Evolutionary conservation across 1,140 invertebrate genomes (phyloP).

Genomic region (Cepaea nemoralis): DNA sequence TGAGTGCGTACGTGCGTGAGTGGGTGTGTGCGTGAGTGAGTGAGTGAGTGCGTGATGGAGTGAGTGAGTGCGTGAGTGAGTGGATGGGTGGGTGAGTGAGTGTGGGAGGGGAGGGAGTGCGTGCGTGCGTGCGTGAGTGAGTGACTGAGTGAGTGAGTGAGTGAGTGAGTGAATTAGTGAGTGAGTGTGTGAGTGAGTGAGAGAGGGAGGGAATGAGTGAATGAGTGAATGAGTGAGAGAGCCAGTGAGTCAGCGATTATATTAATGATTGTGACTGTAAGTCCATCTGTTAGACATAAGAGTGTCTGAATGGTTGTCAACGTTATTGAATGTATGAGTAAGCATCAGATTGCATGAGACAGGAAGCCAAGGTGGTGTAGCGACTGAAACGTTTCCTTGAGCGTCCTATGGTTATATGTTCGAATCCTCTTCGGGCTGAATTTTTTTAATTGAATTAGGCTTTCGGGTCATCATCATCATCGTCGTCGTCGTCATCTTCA

Average conservation of each 20-base stretch:
- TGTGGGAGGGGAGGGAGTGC: neutral
- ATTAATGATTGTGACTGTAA: constrained; percentile 2
- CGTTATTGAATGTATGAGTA: neutral
- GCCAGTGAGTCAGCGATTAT: constrained; percentile 30
- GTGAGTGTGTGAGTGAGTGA: neutral
- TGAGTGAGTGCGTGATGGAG: too few relatives aligned
- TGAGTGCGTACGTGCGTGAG: too few relatives aligned
- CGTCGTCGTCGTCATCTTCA: too few relatives aligned
- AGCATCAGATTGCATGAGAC: too few relatives aligned
- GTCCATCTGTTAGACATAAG: neutral
- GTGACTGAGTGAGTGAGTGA: constrained; percentile 31
- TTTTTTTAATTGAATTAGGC: neutral
- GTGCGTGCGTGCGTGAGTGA: neutral
- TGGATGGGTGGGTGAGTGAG: neutral
- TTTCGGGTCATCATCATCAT: neutral
- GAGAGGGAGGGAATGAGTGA: neutral
- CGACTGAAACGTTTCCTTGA: too few relatives aligned
- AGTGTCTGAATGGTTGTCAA: constrained; percentile 27
- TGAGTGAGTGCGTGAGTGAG: too few relatives aligned
- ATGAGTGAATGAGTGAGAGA: constrained; percentile 16
- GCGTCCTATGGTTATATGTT: neutral
- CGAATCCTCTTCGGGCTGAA: neutral
- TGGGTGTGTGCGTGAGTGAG: too few relatives aligned
- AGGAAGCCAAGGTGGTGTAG: too few relatives aligned
- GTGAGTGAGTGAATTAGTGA: constrained; percentile 32